Base-by-base conservation (phyloP, 2,888 invertebrate genomes). In the Tanytarsus gracilentus region DNA sequence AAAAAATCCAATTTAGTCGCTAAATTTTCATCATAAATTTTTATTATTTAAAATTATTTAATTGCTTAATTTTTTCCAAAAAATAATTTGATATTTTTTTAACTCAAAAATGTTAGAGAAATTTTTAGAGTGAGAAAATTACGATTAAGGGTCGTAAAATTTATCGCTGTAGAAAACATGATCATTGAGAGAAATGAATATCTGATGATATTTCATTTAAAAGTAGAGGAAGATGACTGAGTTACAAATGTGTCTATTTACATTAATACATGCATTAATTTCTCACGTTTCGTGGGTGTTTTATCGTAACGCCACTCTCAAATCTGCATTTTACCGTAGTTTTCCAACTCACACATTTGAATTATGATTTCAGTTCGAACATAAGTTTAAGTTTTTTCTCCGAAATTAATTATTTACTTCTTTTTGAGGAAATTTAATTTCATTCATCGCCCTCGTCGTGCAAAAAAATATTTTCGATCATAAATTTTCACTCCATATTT, bases 341-440 rank as follows among this genome's bases (percentile, higher is more conserved):
- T 44, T 44, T 44, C 18, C 44, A 44, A 44, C 44, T 16, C 7
- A 18, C 11, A 8, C 44, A 44, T 44, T 23, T 44, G 8, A 11
- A 23, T 23, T 18, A 9, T 23, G 21, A 23, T 44, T 11, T 44
- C 11, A 23, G 18, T 8, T 18, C 18, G 4, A 23, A 11, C 44
- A 44, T 18, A 11, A 44, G 23, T 44, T 18, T 2, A 44, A 14
- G 11, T 33, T 44, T 23, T 18, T 3, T 39, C n/a, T 39, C 6
- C 6, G 39, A 16, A 18, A n/a, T 39, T 14, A 16, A 16, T 39
- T 39, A 8, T 16, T 18, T 11, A 8, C 18, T 23, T 21, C n/a
- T 8, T 44, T 21, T 21, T 44, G 36, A 44, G 44, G 44, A 44
- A 44, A 44, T 44, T 44, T 23, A 44, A 44, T 44, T 18, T 44